phyloP scores from a whole-genome alignment of 2,113 vertebrate species.

The Corydoras maculifer region DNA sequence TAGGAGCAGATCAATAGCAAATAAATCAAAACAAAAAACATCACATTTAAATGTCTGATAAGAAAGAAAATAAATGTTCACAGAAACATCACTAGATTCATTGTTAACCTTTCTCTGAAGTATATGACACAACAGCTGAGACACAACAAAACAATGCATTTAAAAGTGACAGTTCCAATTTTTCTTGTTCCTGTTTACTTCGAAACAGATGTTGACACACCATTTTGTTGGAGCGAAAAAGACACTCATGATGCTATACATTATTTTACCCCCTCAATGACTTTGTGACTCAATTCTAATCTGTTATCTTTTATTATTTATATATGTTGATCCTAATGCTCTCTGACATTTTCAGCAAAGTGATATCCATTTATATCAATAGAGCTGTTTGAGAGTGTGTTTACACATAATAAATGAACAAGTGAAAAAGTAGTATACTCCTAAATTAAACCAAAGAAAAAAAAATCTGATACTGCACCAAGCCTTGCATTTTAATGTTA shows the following conservation, averaged over 20 bases:
- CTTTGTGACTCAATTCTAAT: constrained; percentile 15
- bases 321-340: constrained; percentile 24
- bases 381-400: constrained; percentile 19
- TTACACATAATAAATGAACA: constrained; percentile 23
- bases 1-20: too few relatives aligned
- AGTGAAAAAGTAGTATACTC: not conserved
- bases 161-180: constrained; percentile 20
- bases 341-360: constrained; percentile 16
- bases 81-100: too few relatives aligned
- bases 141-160: constrained; percentile 5
- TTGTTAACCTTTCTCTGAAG: too few relatives aligned
- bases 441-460: too few relatives aligned
- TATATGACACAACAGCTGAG: not conserved
- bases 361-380: constrained; percentile 25
- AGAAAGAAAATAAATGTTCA: too few relatives aligned
- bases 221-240: constrained; percentile 6
- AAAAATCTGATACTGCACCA: too few relatives aligned
- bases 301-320: constrained; percentile 4
- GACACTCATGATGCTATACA: not conserved
- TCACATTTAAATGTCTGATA: too few relatives aligned
- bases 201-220: constrained; percentile 14
- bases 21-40: too few relatives aligned
- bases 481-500: too few relatives aligned
- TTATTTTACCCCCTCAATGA: not conserved
- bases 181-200: not conserved